Percentiles rank a stretch among this genome's conserved stretches.
These are phyloP conservation scores for Pempheris klunzingeri DNA, from an alignment of 2,797 vertebrate genomes.

Conservation along the genomic window DNA sequence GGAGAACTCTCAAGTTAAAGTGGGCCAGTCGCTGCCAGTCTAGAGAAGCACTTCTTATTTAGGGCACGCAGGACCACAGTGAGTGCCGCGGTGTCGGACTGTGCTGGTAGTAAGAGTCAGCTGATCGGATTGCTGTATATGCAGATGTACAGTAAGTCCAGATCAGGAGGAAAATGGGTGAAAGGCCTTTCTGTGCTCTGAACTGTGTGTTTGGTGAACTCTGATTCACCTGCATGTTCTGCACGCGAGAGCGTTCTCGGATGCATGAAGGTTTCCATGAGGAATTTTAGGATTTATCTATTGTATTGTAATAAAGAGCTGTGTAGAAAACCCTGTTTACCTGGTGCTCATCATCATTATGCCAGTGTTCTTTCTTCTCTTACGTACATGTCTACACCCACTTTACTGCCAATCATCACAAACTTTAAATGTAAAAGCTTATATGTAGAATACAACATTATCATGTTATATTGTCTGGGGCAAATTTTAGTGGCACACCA, in stretches of 20 bases:
- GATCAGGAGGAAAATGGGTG: slow-evolving; percentile 41
- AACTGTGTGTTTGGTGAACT: slow-evolving; percentile 1
- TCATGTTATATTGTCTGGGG: too few species aligned
- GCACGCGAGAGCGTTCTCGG: not conserved
- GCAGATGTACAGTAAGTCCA: slow-evolving; percentile 43
- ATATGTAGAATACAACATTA: too few species aligned
- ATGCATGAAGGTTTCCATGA: not conserved
- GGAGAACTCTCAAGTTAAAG: too few species aligned
- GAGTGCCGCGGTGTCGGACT: not conserved
- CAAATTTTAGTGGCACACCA: too few species aligned
- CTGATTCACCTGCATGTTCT: not conserved
- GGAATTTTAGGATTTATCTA: too few species aligned
- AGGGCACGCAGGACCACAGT: not conserved
- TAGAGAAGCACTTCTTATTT: not conserved
- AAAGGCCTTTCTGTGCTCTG: slow-evolving; percentile 33
- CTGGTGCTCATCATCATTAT: slow-evolving; percentile 21
- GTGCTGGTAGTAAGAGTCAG: slow-evolving; percentile 40
- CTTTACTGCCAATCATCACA: too few species aligned
- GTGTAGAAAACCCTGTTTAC: slow-evolving; percentile 24
- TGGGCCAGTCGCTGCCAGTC: too few species aligned
- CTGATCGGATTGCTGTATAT: slow-evolving; percentile 43
- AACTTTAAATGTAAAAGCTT: too few species aligned
- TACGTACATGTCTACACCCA: too few species aligned
- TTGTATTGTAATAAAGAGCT: too few species aligned
- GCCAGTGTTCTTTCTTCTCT: too few species aligned